A percentile compares a stretch with the other conserved stretches of the same genome.
phyloP scores from a whole-genome alignment of 1,140 invertebrate genomes.

The Planococcus citri region DNA sequence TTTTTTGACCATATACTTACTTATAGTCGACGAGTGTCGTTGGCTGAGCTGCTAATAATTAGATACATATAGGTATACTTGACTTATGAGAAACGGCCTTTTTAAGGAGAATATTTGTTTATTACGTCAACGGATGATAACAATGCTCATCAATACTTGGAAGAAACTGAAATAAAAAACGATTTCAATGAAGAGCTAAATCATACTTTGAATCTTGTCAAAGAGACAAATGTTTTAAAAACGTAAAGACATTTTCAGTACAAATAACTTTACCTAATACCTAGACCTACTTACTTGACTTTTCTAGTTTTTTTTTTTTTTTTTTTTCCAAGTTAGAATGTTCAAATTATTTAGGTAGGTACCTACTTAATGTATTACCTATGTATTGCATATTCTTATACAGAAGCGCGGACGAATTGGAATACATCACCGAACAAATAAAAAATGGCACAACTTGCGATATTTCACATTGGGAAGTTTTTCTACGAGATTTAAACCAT shows the following conservation, averaged over 20 bases:
- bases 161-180: background rate
- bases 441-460: background rate
- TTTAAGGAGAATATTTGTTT: slow-evolving; percentile 12
- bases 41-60: background rate
- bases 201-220: background rate
- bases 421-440: background rate
- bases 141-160: background rate
- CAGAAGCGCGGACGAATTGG: background rate
- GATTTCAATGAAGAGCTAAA: background rate
- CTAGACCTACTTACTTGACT: too few relatives aligned
- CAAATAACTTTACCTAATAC: too few relatives aligned
- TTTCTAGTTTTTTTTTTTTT: too few relatives aligned
- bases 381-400: background rate
- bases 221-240: slow-evolving; percentile 8
- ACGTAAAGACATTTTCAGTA: background rate
- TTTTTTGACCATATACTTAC: too few relatives aligned
- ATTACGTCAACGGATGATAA: background rate
- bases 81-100: background rate
- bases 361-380: too few relatives aligned
- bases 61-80: background rate
- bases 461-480: background rate
- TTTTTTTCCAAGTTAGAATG: too few relatives aligned
- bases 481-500: background rate
- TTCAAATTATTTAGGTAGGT: too few relatives aligned
- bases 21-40: too few relatives aligned